Evolutionary conservation across 2,797 vertebrate species (phyloP).

Genomic region (Luscinia luscinia): DNA sequence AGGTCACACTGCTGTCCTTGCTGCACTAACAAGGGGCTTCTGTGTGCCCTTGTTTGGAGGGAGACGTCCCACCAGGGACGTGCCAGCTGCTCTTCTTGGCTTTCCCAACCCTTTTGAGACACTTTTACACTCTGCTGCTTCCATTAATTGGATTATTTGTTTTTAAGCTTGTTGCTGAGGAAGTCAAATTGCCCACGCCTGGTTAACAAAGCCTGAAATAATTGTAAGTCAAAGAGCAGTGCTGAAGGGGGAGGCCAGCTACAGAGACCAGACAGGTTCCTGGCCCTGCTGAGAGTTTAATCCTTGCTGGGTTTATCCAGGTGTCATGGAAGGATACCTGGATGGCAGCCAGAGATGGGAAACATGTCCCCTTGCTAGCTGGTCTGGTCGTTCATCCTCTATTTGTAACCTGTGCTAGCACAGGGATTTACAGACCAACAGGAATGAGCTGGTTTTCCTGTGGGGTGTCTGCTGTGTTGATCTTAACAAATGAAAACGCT

Average conservation of each 20-base stretch:
- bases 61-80: not conserved
- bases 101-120: conserved; percentile 33
- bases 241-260: not conserved
- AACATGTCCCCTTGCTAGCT: not conserved
- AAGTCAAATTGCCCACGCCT: conserved; percentile 14
- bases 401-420: not conserved
- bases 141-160: conserved; percentile 60
- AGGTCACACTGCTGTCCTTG: not conserved
- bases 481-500: not conserved
- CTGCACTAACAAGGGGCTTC: not conserved
- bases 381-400: not conserved
- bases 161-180: conserved; percentile 49
- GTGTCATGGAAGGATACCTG: not conserved
- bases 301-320: not conserved
- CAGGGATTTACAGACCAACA: not conserved
- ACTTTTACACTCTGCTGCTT: conserved; percentile 55
- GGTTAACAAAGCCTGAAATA: conserved; percentile 55
- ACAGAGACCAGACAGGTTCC: not conserved
- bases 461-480: not conserved
- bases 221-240: conserved; percentile 10
- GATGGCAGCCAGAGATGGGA: not conserved
- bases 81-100: not conserved
- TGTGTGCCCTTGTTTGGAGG: conserved; percentile 1
- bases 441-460: not conserved
- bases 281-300: not conserved